Percentiles rank a stretch among this genome's conserved stretches.
Evolutionary conservation across 92 coral and sea anemone genomes (phyloP).

Genomic region (Hydrozoanthus gracilis): DNA sequence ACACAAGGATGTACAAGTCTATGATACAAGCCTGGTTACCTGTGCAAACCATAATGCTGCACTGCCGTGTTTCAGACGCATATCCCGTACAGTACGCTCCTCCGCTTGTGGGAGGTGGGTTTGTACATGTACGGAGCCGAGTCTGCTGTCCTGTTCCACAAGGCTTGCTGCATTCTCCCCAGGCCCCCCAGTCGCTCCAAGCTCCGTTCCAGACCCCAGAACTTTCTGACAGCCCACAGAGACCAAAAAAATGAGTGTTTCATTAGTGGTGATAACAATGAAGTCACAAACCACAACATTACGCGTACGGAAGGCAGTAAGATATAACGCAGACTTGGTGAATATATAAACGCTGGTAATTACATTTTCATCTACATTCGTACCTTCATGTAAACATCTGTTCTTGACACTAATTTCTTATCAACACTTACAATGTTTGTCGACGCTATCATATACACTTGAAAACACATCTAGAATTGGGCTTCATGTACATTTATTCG

Average conservation of each 20-base stretch:
- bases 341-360: too few relatives aligned
- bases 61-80: conserved; percentile 18
- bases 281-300: neutral
- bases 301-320: too few relatives aligned
- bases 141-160: conserved; percentile 31
- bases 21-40: neutral
- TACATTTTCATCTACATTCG: too few relatives aligned
- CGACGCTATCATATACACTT: too few relatives aligned
- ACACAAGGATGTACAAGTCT: too few relatives aligned
- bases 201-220: conserved; percentile 34
- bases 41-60: conserved; percentile 47
- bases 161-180: conserved; percentile 27
- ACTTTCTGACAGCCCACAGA: neutral
- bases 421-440: too few relatives aligned
- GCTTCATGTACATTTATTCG: too few relatives aligned
- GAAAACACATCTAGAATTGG: too few relatives aligned
- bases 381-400: too few relatives aligned
- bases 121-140: conserved; percentile 33
- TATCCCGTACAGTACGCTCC: conserved; percentile 26
- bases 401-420: too few relatives aligned
- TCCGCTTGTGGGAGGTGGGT: conserved; percentile 34
- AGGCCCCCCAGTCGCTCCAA: conserved; percentile 45
- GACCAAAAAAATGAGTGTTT: neutral
- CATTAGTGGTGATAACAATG: neutral
- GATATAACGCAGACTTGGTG: too few relatives aligned